Percentiles rank a stretch among this genome's conserved stretches.
phyloP scores from a whole-genome alignment of 2,113 vertebrate genomes.

The Rhinichthys klamathensis region DNA sequence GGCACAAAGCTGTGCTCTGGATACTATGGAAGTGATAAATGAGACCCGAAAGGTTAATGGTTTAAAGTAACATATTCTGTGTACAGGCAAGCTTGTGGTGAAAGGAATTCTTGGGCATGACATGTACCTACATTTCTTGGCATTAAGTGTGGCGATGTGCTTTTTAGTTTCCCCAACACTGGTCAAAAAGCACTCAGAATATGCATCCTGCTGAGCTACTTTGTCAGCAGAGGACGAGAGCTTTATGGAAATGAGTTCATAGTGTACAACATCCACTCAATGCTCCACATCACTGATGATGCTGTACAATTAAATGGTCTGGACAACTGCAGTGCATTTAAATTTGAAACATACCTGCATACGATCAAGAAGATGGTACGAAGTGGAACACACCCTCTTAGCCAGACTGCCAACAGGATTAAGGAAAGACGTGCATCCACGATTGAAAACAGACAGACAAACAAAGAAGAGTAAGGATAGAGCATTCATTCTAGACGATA shows the following conservation, averaged over 20 bases:
- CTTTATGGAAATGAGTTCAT: slow-evolving; percentile 18
- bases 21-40: neutral
- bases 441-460: neutral
- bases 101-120: too few relatives aligned
- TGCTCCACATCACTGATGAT: slow-evolving; percentile 40
- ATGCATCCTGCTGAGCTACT: neutral
- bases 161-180: neutral
- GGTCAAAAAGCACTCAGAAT: neutral
- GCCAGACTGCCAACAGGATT: neutral
- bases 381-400: neutral
- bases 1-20: neutral
- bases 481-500: slow-evolving; percentile 9
- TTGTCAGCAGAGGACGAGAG: slow-evolving; percentile 18
- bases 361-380: neutral
- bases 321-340: slow-evolving; percentile 38
- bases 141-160: too few relatives aligned
- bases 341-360: slow-evolving; percentile 12
- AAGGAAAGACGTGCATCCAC: neutral
- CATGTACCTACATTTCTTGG: too few relatives aligned
- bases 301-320: slow-evolving; percentile 12
- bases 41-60: neutral
- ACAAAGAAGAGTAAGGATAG: neutral
- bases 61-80: neutral
- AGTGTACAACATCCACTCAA: slow-evolving; percentile 28
- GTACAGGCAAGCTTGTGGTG: neutral